Percentiles rank a stretch among this genome's conserved stretches.
Evolutionary conservation across 2,888 invertebrate species (phyloP).

Genomic region (Catocala sponsa): DNA sequence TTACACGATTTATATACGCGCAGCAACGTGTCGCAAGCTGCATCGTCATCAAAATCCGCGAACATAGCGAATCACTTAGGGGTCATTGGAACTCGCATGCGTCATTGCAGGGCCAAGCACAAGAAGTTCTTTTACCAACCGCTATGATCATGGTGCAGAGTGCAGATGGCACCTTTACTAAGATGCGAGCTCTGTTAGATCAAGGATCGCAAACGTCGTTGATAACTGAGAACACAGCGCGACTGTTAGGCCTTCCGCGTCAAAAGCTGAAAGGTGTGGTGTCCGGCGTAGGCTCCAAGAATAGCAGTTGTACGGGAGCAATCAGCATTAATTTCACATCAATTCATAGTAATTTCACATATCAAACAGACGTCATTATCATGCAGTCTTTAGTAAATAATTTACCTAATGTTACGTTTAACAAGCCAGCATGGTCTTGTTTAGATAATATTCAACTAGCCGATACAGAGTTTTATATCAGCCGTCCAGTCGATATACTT

Average conservation of each 20-base stretch:
- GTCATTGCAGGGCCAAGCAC: too few species aligned
- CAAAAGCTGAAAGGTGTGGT: neutral
- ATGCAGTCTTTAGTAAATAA: neutral
- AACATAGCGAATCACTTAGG: too few species aligned
- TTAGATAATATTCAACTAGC: neutral
- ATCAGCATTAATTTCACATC: neutral
- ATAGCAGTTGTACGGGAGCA: too few species aligned
- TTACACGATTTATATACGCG: slow-evolving; percentile 3
- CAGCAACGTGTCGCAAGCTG: too few species aligned
- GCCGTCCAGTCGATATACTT: slow-evolving; percentile 8
- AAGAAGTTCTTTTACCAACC: too few species aligned
- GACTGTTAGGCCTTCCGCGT: neutral
- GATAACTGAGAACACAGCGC: neutral
- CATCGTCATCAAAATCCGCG: too few species aligned
- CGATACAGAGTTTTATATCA: slow-evolving; percentile 4
- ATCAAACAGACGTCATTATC: too few species aligned
- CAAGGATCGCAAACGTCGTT: neutral
- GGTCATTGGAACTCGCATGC: too few species aligned
- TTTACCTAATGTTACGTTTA: slow-evolving; percentile 1
- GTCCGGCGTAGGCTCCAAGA: too few species aligned
- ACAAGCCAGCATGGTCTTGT: slow-evolving; percentile 6
- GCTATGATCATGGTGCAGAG: too few species aligned
- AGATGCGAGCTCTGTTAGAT: neutral
- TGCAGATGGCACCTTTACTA: too few species aligned
- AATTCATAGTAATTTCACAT: neutral